Percentiles rank a stretch among this genome's conserved stretches.
Conservation (phyloP, 2,888 invertebrate species). For the Drosophila diplacantha region DNA sequence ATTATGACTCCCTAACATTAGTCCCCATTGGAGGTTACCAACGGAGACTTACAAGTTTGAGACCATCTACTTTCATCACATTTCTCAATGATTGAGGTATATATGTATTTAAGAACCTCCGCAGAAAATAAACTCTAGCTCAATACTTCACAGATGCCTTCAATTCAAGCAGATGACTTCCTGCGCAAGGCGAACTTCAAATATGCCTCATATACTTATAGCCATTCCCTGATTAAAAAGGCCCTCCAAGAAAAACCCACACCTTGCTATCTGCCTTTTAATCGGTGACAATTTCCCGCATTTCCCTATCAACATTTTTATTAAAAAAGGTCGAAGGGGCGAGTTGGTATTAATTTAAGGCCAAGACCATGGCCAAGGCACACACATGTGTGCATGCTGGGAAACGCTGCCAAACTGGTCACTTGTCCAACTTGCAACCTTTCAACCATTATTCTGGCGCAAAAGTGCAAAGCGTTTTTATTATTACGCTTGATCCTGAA, state of each 20-base stretch:
- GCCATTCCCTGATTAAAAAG: not conserved
- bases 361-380: conserved; percentile 9
- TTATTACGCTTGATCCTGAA: conserved; percentile 75
- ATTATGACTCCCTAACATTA: too few species aligned
- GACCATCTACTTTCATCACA: not conserved
- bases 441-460: conserved; percentile 28
- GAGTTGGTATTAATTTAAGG: not conserved
- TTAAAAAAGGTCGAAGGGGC: conserved; percentile 2
- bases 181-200: too few species aligned
- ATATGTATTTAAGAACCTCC: not conserved
- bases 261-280: not conserved
- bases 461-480: conserved; percentile 73
- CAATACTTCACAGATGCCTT: not conserved
- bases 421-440: conserved; percentile 19
- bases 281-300: conserved; percentile 4
- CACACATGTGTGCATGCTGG: conserved; percentile 19
- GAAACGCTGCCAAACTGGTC: conserved; percentile 14
- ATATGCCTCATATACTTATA: not conserved
- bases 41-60: not conserved
- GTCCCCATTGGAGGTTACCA: not conserved
- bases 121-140: not conserved
- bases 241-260: too few species aligned
- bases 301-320: not conserved
- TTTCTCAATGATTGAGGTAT: not conserved
- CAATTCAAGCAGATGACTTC: not conserved